phyloP scores from a whole-genome alignment of 1,140 invertebrate genomes.

The Ips nitidus region DNA sequence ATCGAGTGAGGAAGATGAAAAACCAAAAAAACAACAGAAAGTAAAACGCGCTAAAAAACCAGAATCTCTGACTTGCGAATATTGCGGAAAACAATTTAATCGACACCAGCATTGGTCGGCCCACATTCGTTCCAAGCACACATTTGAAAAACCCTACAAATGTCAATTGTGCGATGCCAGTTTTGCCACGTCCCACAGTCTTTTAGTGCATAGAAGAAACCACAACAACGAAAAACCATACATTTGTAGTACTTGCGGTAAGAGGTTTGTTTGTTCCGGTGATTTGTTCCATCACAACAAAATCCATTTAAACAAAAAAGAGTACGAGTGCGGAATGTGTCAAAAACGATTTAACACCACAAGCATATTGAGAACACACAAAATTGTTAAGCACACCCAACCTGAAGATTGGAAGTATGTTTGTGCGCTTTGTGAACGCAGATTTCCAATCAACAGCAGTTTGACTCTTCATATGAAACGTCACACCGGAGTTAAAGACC shows the following conservation, averaged over 20 bases:
- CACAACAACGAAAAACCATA: conserved; percentile 41
- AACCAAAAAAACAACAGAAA: conserved; percentile 8
- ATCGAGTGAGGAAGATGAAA: conserved; percentile 6
- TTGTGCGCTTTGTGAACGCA: conserved; percentile 32
- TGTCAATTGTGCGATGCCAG: conserved; percentile 38
- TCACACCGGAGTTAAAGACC: conserved; percentile 36
- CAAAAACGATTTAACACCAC: conserved; percentile 41
- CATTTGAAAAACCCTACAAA: conserved; percentile 42
- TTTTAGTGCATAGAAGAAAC: conserved; percentile 39
- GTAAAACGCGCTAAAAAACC: conserved; percentile 30
- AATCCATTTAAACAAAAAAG: conserved; percentile 41
- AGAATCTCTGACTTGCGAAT: conserved; percentile 36
- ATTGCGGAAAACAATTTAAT: conserved; percentile 40
- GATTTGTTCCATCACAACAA: conserved; percentile 41
- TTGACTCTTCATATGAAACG: conserved; percentile 35
- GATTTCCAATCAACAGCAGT: conserved; percentile 40
- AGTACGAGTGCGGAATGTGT: conserved; percentile 38
- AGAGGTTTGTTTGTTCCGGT: conserved; percentile 38
- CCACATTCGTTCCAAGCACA: conserved; percentile 39
- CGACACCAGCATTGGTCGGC: conserved; percentile 38
- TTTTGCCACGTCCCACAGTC: conserved; percentile 37
- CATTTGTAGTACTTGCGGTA: conserved; percentile 39
- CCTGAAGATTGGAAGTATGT: conserved; percentile 41
- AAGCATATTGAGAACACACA: conserved; percentile 38
- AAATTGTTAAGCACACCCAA: conserved; percentile 39